Evolutionary conservation across 2,113 vertebrate genomes (phyloP).

Genomic region (Naja naja): DNA sequence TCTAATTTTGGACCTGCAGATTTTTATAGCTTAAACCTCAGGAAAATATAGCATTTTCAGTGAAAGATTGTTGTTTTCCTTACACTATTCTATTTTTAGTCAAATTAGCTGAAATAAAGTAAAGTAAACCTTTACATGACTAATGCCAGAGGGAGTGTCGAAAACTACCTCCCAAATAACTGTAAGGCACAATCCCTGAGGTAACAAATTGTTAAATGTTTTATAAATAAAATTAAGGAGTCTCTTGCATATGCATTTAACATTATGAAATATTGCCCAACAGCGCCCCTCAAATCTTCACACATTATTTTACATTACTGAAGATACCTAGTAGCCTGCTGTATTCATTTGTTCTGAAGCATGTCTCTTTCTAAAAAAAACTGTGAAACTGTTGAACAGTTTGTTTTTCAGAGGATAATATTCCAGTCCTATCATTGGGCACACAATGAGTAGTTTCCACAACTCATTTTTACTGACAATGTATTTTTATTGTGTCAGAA

Average conservation of each 20-base stretch:
- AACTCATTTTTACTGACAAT: neutral
- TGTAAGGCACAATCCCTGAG: neutral
- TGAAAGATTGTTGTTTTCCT: neutral
- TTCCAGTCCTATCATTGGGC: neutral
- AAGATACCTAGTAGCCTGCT: neutral
- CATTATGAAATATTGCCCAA: neutral
- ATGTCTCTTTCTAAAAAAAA: neutral
- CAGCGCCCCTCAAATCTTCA: neutral
- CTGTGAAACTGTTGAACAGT: neutral
- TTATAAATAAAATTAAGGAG: neutral
- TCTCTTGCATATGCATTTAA: neutral
- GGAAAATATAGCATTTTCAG: rapidly evolving
- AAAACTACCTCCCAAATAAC: neutral
- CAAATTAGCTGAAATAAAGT: neutral
- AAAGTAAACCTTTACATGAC: neutral
- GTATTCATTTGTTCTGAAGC: neutral
- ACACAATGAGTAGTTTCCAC: neutral
- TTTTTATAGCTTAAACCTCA: neutral
- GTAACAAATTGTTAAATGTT: neutral
- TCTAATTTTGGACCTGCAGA: neutral
- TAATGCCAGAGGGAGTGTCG: neutral
- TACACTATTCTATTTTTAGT: neutral
- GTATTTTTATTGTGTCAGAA: neutral
- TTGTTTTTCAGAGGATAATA: neutral
- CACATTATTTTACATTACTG: neutral